Evolutionary conservation across 2,888 invertebrate species (phyloP), one percentile per base, ranked within the genome.

Genomic region (Drosophila neonasuta): DNA sequence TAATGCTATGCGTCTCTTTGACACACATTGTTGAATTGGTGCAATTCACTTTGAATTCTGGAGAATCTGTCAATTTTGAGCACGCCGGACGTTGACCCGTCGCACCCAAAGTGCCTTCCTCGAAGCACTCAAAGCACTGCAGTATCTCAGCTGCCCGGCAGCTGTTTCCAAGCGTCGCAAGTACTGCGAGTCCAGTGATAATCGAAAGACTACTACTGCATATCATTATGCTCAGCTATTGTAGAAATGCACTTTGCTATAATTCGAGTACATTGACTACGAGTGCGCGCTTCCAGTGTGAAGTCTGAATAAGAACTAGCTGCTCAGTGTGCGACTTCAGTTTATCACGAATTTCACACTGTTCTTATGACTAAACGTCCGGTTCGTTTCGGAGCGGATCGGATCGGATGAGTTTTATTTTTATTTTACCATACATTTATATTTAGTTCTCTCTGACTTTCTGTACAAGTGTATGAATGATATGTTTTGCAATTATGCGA

Each of bases 21-120:
- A 20, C 5, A 45, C 79, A 80, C 84, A 84, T 84, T 8, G 79
- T 80, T 0, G 79, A 84, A 17, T 75, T 70, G 7, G 62, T 41
- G 17, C 79, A 80, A 11, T 42, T 44, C 5, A 52, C 44, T 15
- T 11, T 56, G 15, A 17, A 36, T 8, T 69, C 30, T 1, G 54
- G 3, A 3, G 65, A 11, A 15, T 67, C 51, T 9, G 3, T 15
- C 0, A 61, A 11, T 1, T 64, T 7, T 3, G 72, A 63, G 50
- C 76, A 74, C 0, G 45, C 15, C 39, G 62, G 49, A 54, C 41
- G 45, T 5, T 8, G 4, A 0, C 1, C 1, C 1, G 5, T 3
- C 4, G 0, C 7, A 1, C 2, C 6, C 0, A 1, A 0, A 2
- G 44, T 41, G 13, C 10, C 1, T 3, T 0, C 30, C 10, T 45